A percentile compares a stretch with the other conserved stretches of the same genome.
phyloP scores from a whole-genome alignment of 2,113 vertebrate species.

The Tinamus guttatus region DNA sequence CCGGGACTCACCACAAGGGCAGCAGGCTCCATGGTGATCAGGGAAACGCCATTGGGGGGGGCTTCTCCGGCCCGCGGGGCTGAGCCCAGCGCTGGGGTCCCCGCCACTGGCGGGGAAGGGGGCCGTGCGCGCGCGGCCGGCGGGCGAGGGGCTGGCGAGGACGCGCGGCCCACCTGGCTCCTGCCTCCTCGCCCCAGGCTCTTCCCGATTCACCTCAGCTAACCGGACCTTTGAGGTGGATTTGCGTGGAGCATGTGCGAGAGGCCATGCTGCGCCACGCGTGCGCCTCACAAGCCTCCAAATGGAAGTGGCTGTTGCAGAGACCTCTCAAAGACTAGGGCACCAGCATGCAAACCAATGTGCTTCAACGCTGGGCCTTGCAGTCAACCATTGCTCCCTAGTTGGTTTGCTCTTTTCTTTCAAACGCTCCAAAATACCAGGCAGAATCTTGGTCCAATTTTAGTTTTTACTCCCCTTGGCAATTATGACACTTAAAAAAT shows the following conservation, averaged over 20 bases:
- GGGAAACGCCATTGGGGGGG: constrained; percentile 41
- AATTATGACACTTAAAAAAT: background rate
- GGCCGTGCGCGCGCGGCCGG: constrained; percentile 68
- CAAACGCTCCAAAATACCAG: fast-evolving
- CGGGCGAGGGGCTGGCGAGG: constrained; percentile 65
- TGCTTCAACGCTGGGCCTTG: background rate
- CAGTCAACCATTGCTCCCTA: background rate
- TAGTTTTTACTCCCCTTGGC: background rate
- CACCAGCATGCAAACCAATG: background rate
- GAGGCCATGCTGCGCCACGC: too few species aligned
- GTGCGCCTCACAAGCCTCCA: fast-evolving
- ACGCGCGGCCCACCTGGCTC: constrained; percentile 60
- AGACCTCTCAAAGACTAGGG: fast-evolving
- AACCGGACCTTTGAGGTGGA: background rate
- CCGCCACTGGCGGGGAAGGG: constrained; percentile 41
- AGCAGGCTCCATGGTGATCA: constrained; percentile 67
- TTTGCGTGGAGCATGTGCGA: background rate
- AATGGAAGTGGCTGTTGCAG: background rate
- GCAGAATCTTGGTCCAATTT: fast-evolving
- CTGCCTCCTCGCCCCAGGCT: background rate
- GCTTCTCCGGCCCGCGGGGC: constrained; percentile 49
- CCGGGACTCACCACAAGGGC: constrained; percentile 66
- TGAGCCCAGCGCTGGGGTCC: too few species aligned
- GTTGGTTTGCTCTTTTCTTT: fast-evolving
- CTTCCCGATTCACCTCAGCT: background rate